These are phyloP conservation scores for Phenacoccus solenopsis DNA, from an alignment of 1,140 invertebrate species.

Conservation along the genomic window DNA sequence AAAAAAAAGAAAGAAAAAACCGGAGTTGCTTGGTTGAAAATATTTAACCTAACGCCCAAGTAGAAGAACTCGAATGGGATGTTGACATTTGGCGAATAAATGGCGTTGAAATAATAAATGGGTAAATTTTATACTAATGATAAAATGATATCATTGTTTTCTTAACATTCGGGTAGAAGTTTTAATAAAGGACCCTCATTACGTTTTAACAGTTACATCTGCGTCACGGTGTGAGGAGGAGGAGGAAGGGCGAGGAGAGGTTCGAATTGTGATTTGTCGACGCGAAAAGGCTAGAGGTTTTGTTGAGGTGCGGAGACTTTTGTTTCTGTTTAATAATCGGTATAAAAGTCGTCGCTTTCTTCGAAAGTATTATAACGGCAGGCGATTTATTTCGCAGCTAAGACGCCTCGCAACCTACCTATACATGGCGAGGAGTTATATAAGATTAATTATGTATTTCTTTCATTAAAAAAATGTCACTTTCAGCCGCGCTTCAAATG, in stretches of 20 bases:
- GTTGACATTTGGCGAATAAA: background rate
- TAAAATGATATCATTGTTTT: conserved; percentile 3
- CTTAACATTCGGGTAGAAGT: background rate
- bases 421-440: too few species aligned
- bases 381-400: too few species aligned
- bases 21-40: background rate
- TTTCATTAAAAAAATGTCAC: too few species aligned
- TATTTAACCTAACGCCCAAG: background rate
- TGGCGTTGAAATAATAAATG: background rate
- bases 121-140: background rate
- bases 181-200: conserved; percentile 2
- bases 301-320: background rate
- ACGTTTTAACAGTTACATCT: background rate
- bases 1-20: too few species aligned
- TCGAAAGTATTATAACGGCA: too few species aligned
- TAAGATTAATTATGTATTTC: too few species aligned
- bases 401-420: too few species aligned
- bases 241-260: background rate
- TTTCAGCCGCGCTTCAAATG: too few species aligned
- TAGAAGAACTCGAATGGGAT: background rate
- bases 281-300: background rate
- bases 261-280: background rate
- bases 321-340: background rate
- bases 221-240: background rate
- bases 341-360: too few species aligned